Base-by-base conservation (phyloP, 1,140 invertebrate genomes). In the Bombus balteatus region DNA sequence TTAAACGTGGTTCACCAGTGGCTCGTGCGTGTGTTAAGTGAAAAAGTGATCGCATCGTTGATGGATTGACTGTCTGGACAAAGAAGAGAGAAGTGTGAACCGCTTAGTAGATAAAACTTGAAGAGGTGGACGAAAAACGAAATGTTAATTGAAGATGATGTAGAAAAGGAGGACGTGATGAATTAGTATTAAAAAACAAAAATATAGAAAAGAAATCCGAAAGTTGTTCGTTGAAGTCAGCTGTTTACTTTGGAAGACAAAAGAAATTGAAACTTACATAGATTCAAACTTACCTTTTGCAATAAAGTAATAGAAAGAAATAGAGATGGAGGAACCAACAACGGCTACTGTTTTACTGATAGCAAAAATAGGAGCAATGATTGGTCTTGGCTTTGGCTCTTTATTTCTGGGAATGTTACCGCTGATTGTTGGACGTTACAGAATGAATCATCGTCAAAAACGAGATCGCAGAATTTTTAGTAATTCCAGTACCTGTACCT, bases 341-440 rank as follows among this genome's bases (percentile, higher is more conserved):
- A 80, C 87, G 53, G 87, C 80, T 28, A 81, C 87, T 68, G 86
- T 92, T 13, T 86, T 95, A 0, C 72, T 96, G 6, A 76, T 95
- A 18, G 94, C 96, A 0, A 96, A 96, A 91, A 94, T 96, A 53
- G 94, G 95, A 10, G 95, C 96, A 18, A 96, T 96, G 95, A 71
- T 96, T 25, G 93, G 96, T 6, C 91, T 96, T 25, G 96, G 96
- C 1, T 91, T 95, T 2, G 94, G 96, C 2, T 96, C 96, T 0
- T 92, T 96, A 47, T 83, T 95, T 2, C 87, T 96, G 28, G 96
- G 96, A 34, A 94, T 95, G 81, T 86, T 96, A 73, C 96, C 96
- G 0, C 82, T 96, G 43, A 94, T 96, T 43, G 92, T 96, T 34
- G 95, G 95, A 15, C 92, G 92, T 39, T 96, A 93, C 78, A 88